Evolutionary conservation across 2,797 vertebrate species (phyloP), one percentile per base, ranked within the genome.

Genomic region (Nannoperca australis): DNA sequence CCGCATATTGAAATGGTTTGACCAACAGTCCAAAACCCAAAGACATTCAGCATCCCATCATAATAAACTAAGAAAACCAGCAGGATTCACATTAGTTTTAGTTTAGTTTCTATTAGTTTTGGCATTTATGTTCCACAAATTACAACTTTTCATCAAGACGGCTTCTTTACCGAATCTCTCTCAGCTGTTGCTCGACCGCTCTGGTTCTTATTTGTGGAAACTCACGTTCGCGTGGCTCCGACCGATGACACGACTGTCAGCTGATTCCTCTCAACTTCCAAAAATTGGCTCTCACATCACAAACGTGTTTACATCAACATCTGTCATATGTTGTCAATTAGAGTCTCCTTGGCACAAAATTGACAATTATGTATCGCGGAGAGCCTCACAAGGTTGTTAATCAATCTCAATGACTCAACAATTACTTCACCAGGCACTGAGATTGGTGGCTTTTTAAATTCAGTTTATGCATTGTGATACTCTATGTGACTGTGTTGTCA

Each of bases 351-450:
- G 18, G 22, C 22, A 40, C 53, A 50, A 73, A 56, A 59, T 2
- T 27, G 49, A 53, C 49, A 67, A 34, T 3, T 14, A 51, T 42
- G 51, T 42, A 38, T 49, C 36, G 66, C 36, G 36, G 61, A 70
- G 24, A 49, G 60, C 54, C 49, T 59, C 36, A 44, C 72, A 36
- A 42, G 54, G 54, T 34, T 36, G 49, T 76, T 65, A 59, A 77
- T 84, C 51, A 60, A 53, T 64, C 62, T 53, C 60, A 56, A 34
- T 67, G 36, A 74, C 66, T 78, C n/a, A 49, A 56, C 47, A 66
- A 56, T 40, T 47, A 34, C 44, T 66, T 73, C 18, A 62, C 18
- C 60, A 56, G 44, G 34, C 34, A 40, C 17, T 18, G 67, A 55
- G 55, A 56, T n/a, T 32, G 18, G 49, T 56, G 70, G 54, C 27